Evolutionary conservation across 2,113 vertebrate genomes (phyloP), one percentile per base, ranked within the genome.

Genomic region (Phaethornis superciliosus): DNA sequence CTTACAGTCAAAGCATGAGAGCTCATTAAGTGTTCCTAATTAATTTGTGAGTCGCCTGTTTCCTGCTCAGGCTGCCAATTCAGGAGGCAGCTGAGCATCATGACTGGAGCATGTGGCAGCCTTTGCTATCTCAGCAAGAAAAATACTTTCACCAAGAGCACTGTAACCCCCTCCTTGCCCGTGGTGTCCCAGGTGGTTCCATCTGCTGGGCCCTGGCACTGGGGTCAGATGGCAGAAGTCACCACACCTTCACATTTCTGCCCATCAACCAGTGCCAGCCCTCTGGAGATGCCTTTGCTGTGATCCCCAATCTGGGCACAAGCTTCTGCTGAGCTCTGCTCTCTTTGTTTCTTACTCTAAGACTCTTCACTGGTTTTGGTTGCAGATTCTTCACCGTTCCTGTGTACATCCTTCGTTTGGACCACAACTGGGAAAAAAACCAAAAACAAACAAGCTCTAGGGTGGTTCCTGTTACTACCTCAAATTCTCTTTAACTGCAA

Each of bases 41-140:
- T 72, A 59, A 81, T 82, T 33, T 15, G 69, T 35, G 60, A 80
- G 27, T 23, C 0, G 13, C 56, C 42, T 37, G 0, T 70, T 96
- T 84, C 85, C 83, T 81, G 76, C 54, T 52, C 33, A 49, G 68
- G 17, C 55, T 35, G 78, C 19, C 75, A 65, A 1, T 46, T 47
- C 1, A 27, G 23, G 54, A 85, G 47, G 88, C 95, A 84, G 94
- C 85, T 88, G 85, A 91, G 90, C 72, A 35, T 51, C 83, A 27
- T 21, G 10, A 24, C 91, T n/a, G 64, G 27, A 69, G 86, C 87
- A 32, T 4, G 83, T 44, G 58, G 80, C 2, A 11, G 58, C 42
- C 47, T 64, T 64, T 8, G 35, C 33, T 33, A 7, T 3, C 28
- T 42, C 55, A 62, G 67, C 0, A 0, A 71, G 75, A 52, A 47